Conservation (phyloP, 2,888 invertebrate species). For the Gandaritis pyraliata region DNA sequence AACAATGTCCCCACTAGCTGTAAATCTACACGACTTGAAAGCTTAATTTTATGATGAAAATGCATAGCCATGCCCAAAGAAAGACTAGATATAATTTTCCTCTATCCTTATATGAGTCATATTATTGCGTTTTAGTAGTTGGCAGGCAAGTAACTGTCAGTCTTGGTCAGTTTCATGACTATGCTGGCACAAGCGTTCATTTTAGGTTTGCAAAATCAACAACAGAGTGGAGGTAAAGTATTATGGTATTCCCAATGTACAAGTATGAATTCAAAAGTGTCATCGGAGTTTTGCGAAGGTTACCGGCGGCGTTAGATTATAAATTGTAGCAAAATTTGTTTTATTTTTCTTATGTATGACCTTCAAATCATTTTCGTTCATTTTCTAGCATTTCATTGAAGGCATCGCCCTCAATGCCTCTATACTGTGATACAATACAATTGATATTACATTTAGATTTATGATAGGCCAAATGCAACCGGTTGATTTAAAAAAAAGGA, state of each 20-base stretch:
- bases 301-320: too few species aligned
- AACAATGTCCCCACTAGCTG: conserved; percentile 34
- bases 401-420: too few species aligned
- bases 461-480: too few species aligned
- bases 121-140: background rate
- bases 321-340: background rate
- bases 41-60: conserved; percentile 28
- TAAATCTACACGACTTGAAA: conserved; percentile 28
- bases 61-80: conserved; percentile 24
- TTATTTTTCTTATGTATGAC: background rate
- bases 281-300: background rate
- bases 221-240: background rate
- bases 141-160: conserved; percentile 4
- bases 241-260: background rate
- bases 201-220: background rate
- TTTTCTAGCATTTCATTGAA: too few species aligned
- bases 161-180: conserved; percentile 16
- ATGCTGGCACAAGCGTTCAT: conserved; percentile 1
- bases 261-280: background rate
- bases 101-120: conserved; percentile 24
- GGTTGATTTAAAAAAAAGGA: too few species aligned
- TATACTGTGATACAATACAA: too few species aligned
- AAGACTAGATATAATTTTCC: conserved; percentile 20
- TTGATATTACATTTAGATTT: too few species aligned
- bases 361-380: too few species aligned